A percentile compares a stretch with the other conserved stretches of the same genome.
These are phyloP conservation scores for Tetropium fuscum DNA, from an alignment of 2,888 invertebrate genomes.

Conservation along the genomic window DNA sequence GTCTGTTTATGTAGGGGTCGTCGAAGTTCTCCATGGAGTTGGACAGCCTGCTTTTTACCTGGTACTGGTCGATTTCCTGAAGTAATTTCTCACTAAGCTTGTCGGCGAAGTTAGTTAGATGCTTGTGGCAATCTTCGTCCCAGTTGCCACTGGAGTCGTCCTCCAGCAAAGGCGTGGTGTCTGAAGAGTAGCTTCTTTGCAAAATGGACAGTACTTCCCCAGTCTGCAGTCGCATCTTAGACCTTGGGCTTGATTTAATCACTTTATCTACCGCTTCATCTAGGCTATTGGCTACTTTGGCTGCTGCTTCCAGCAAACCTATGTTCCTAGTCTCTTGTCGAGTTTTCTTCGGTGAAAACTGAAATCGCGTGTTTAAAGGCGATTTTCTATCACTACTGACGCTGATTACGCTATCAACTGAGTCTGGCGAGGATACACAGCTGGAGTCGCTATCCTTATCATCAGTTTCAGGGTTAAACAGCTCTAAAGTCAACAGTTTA, in stretches of 20 bases:
- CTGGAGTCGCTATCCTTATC: conserved; percentile 92
- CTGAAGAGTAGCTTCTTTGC: conserved; percentile 51
- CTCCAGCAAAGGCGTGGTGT: conserved; percentile 56
- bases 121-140: conserved; percentile 76
- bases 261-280: conserved; percentile 78
- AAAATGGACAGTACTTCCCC: conserved; percentile 51
- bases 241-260: conserved; percentile 73
- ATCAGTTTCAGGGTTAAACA: conserved; percentile 92
- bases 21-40: conserved; percentile 70
- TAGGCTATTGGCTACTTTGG: conserved; percentile 74
- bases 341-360: conserved; percentile 47
- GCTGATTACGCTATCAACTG: conserved; percentile 83
- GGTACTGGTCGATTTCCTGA: conserved; percentile 78
- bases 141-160: conserved; percentile 60
- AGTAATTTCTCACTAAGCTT: conserved; percentile 84
- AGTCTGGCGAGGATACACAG: conserved; percentile 88
- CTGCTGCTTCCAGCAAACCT: conserved; percentile 74
- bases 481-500: conserved; percentile 81
- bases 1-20: conserved; percentile 72
- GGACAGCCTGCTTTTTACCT: conserved; percentile 65
- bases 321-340: conserved; percentile 59
- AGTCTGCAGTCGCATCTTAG: conserved; percentile 49
- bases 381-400: conserved; percentile 38
- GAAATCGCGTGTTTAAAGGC: conserved; percentile 37
- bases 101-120: conserved; percentile 84